Percentiles rank a stretch among this genome's conserved stretches.
phyloP scores from a whole-genome alignment of 2,113 vertebrate species.

The Dolichotis patagonum region DNA sequence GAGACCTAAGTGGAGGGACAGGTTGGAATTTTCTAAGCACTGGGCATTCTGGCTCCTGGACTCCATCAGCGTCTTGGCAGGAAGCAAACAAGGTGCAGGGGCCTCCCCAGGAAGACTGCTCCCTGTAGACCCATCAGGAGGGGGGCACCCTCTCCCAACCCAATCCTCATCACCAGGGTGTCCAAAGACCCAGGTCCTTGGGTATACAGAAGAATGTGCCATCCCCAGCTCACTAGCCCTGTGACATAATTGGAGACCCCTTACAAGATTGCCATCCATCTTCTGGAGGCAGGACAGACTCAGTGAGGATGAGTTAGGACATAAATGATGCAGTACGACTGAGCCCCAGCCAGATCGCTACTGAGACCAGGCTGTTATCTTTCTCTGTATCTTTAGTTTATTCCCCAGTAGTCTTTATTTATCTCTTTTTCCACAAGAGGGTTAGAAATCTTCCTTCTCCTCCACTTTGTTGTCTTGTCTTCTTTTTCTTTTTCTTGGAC shows the following conservation, averaged over 20 bases:
- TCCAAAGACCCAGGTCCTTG: neutral
- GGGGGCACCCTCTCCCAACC: neutral
- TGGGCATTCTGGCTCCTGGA: neutral
- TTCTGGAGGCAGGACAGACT: neutral
- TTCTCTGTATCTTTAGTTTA: conserved; percentile 71
- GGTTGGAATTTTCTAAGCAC: neutral
- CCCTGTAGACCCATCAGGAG: neutral
- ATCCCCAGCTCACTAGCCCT: neutral
- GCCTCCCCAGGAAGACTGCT: neutral
- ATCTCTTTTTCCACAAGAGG: neutral
- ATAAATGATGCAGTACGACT: conserved; percentile 60
- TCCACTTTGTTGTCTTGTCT: neutral
- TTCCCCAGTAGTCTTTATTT: conserved; percentile 53
- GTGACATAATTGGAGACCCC: neutral
- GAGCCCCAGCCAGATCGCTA: conserved; percentile 78
- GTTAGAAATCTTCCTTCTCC: conserved; percentile 43
- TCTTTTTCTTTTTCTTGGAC: neutral
- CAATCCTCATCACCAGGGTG: accelerated
- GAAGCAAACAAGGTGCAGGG: too few relatives aligned
- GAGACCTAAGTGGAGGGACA: neutral
- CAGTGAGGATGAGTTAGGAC: conserved; percentile 67
- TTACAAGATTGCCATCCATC: neutral
- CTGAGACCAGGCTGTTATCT: conserved; percentile 52
- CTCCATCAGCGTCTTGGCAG: too few relatives aligned
- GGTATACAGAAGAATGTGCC: neutral